Evolutionary conservation across 2,113 vertebrate genomes (phyloP).

Genomic region (Caloenas nicobarica): DNA sequence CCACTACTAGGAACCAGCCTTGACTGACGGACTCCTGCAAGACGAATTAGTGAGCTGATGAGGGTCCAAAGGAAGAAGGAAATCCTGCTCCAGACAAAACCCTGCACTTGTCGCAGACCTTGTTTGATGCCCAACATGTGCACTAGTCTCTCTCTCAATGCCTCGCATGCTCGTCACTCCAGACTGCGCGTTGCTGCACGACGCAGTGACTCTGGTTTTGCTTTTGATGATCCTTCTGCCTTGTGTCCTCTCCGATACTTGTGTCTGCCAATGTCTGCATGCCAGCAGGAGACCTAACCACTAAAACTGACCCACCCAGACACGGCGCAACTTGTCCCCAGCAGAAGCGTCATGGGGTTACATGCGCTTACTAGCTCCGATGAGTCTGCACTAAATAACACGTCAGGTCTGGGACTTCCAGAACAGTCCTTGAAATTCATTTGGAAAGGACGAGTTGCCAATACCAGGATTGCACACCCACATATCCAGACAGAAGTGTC

Average conservation of each 20-base stretch:
- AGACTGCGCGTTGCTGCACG: rapidly evolving
- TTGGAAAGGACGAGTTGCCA: background rate
- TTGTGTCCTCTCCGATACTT: too few species aligned
- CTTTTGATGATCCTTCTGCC: background rate
- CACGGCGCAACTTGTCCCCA: background rate
- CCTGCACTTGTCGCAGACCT: background rate
- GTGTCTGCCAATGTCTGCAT: background rate
- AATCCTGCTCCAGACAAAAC: background rate
- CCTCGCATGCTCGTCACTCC: background rate
- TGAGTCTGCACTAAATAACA: background rate
- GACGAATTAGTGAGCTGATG: background rate
- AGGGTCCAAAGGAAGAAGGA: background rate
- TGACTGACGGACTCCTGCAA: background rate
- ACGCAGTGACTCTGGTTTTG: background rate
- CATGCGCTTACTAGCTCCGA: background rate
- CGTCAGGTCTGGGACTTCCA: background rate
- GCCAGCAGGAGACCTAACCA: background rate
- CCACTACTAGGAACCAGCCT: background rate
- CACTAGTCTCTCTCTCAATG: background rate
- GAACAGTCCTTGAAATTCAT: background rate
- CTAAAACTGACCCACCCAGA: background rate
- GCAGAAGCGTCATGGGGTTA: background rate
- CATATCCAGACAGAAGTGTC: background rate
- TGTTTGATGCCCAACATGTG: background rate
- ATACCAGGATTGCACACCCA: background rate